These are phyloP conservation scores for Sebastes paucispinis DNA, from an alignment of 2,797 vertebrate genomes.

Conservation along the genomic window DNA sequence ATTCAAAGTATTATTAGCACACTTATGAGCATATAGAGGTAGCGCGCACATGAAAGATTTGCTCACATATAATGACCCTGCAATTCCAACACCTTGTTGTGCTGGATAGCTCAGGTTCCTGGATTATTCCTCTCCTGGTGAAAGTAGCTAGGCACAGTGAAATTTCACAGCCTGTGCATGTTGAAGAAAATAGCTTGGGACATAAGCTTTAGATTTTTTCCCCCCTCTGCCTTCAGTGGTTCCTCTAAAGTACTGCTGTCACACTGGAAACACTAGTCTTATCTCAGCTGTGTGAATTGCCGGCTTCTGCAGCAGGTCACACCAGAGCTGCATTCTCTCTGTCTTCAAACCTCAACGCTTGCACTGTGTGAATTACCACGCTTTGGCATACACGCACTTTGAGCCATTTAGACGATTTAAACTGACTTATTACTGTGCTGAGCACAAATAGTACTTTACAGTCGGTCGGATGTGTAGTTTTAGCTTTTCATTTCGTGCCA, in stretches of 20 bases:
- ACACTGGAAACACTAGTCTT: constrained; percentile 58
- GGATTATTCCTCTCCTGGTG: constrained; percentile 38
- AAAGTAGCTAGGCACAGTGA: constrained; percentile 36
- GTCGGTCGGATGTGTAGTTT: constrained; percentile 15
- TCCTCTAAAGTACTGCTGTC: constrained; percentile 60
- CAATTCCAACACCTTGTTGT: constrained; percentile 13
- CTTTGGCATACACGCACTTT: constrained; percentile 8
- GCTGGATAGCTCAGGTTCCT: constrained; percentile 26
- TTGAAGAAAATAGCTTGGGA: constrained; percentile 53
- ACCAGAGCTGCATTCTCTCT: constrained; percentile 42
- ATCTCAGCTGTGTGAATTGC: constrained; percentile 61
- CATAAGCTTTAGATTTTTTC: constrained; percentile 39
- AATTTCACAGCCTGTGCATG: constrained; percentile 47
- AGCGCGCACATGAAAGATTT: not conserved
- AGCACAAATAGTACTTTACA: constrained; percentile 14
- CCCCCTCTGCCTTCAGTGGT: constrained; percentile 46
- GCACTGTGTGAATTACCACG: constrained; percentile 23
- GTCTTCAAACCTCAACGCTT: constrained; percentile 27
- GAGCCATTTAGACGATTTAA: constrained; percentile 37
- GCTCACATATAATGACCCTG: not conserved
- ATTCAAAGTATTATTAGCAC: not conserved
- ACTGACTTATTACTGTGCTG: constrained; percentile 26
- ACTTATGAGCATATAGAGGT: not conserved
- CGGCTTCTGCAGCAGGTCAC: constrained; percentile 58
- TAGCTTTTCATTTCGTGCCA: constrained; percentile 17